Evolutionary conservation across 2,797 vertebrate species (phyloP).

Genomic region (Poeciliopsis presidionis): DNA sequence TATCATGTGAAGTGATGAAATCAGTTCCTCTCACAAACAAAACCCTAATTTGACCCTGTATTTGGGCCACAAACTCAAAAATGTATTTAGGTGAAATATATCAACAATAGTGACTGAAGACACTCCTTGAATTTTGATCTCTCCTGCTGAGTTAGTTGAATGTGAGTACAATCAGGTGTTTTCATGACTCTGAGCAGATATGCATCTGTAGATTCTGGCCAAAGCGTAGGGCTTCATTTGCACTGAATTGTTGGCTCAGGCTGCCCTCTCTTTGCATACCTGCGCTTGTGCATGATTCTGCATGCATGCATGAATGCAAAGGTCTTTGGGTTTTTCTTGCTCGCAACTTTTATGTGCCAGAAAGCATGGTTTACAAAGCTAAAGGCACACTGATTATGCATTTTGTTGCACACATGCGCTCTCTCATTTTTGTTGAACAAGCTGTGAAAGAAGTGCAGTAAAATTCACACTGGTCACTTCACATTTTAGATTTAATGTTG

Average conservation of each 20-base stretch:
- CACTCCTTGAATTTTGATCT: background rate
- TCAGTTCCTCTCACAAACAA: background rate
- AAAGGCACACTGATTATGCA: slow-evolving; percentile 11
- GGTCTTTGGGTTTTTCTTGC: slow-evolving; percentile 36
- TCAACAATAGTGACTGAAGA: background rate
- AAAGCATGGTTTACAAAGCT: slow-evolving; percentile 13
- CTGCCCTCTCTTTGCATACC: slow-evolving; percentile 69
- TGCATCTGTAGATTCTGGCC: slow-evolving; percentile 61
- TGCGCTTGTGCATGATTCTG: slow-evolving; percentile 59
- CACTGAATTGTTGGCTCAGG: slow-evolving; percentile 69
- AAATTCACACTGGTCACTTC: slow-evolving; percentile 17
- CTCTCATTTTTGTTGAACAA: background rate
- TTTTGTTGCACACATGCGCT: background rate
- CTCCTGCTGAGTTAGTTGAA: slow-evolving; percentile 17
- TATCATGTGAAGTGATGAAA: background rate
- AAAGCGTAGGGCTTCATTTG: slow-evolving; percentile 54
- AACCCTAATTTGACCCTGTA: background rate
- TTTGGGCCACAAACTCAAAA: background rate
- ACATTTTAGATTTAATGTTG: slow-evolving; percentile 49
- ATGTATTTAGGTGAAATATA: background rate
- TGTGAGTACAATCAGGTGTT: slow-evolving; percentile 61
- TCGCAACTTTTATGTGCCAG: slow-evolving; percentile 23
- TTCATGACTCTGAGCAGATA: slow-evolving; percentile 61
- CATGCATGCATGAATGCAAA: slow-evolving; percentile 15
- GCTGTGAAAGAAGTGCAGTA: background rate